These are phyloP conservation scores for Neomorphus geoffroyi DNA, from an alignment of 2,797 vertebrate genomes.

Conservation along the genomic window DNA sequence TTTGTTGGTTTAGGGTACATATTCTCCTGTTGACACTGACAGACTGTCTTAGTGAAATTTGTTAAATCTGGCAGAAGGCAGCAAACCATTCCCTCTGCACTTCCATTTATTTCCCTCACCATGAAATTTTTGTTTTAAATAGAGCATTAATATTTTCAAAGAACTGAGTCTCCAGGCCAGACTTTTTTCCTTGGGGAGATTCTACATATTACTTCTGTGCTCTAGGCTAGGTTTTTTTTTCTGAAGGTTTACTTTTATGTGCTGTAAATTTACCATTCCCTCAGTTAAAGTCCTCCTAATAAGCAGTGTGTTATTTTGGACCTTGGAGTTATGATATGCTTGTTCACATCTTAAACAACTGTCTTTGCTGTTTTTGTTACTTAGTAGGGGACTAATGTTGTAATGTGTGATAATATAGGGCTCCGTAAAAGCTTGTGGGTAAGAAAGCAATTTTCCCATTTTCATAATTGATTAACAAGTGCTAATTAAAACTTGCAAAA, in stretches of 20 bases:
- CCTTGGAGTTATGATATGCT: neutral
- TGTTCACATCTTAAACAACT: neutral
- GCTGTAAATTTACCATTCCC: neutral
- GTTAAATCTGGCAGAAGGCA: constrained; percentile 30
- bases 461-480: constrained; percentile 8
- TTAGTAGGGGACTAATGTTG: neutral
- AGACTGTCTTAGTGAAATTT: constrained; percentile 24
- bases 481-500: constrained; percentile 7
- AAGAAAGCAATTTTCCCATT: neutral
- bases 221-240: neutral
- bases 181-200: neutral
- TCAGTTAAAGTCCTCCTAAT: neutral
- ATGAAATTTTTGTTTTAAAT: neutral
- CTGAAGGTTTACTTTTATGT: neutral
- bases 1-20: constrained; percentile 28
- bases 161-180: neutral
- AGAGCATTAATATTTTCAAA: constrained; percentile 1
- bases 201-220: neutral
- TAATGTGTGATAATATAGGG: neutral
- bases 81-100: neutral
- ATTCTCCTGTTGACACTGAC: constrained; percentile 48
- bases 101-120: neutral
- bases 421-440: neutral
- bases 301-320: neutral
- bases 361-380: neutral